Evolutionary conservation across 2,113 vertebrate species (phyloP).

Genomic region (Acinonyx jubatus): DNA sequence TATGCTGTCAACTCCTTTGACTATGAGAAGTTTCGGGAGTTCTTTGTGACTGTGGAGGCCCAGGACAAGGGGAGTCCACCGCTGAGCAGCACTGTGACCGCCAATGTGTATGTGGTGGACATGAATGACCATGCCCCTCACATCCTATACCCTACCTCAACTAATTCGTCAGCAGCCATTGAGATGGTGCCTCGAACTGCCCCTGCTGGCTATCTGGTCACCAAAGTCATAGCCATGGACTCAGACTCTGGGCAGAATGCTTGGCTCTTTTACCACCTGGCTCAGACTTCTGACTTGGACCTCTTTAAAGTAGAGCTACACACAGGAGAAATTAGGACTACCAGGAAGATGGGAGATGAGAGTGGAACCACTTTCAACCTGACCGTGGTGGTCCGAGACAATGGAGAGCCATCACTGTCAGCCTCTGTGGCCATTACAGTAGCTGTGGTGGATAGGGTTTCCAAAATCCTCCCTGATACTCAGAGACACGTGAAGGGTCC

Average conservation of each 20-base stretch:
- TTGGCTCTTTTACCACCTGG: conserved; percentile 92
- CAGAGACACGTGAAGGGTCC: conserved; percentile 90
- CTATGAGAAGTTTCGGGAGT: conserved; percentile 95
- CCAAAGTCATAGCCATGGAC: conserved; percentile 94
- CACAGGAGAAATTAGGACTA: conserved; percentile 96
- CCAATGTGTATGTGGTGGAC: conserved; percentile 94
- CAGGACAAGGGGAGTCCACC: conserved; percentile 93
- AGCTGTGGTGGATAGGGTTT: conserved; percentile 92
- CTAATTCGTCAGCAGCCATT: conserved; percentile 90
- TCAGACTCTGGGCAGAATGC: conserved; percentile 96
- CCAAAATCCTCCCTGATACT: conserved; percentile 92
- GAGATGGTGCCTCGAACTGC: conserved; percentile 92
- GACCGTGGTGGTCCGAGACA: conserved; percentile 91
- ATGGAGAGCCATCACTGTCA: conserved; percentile 91
- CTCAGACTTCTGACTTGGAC: conserved; percentile 90
- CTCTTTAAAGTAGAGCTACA: conserved; percentile 95
- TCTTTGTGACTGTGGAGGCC: conserved; percentile 94
- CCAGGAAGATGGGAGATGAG: conserved; percentile 92
- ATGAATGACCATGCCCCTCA: conserved; percentile 94
- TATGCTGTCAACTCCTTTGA: conserved; percentile 94
- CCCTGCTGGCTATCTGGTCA: conserved; percentile 92
- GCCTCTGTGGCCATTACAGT: conserved; percentile 91
- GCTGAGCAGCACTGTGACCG: conserved; percentile 92
- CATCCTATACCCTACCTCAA: conserved; percentile 92
- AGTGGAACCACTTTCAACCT: conserved; percentile 90